These are phyloP conservation scores for Glaucomys volans DNA, from an alignment of 2,113 vertebrate species.

Conservation along the genomic window DNA sequence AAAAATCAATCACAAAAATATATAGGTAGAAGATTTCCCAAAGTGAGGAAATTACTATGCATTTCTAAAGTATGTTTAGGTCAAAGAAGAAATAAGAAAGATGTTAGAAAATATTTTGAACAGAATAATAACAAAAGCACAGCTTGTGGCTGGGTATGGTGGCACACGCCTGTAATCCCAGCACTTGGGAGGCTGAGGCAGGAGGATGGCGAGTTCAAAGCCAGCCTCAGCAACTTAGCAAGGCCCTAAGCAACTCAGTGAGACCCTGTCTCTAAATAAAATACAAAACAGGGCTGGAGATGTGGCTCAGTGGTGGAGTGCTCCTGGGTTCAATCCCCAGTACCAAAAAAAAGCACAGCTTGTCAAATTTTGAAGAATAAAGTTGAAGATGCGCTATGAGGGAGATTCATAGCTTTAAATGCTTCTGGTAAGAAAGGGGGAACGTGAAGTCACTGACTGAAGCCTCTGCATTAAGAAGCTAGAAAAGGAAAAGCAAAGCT, in stretches of 20 bases:
- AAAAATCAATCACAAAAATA: background rate
- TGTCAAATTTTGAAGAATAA: background rate
- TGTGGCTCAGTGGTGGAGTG: too few species aligned
- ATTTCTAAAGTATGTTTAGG: background rate
- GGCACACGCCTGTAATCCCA: too few species aligned
- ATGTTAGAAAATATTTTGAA: background rate
- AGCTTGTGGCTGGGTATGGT: too few species aligned
- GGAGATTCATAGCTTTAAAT: background rate
- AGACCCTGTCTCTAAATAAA: too few species aligned
- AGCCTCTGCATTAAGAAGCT: slow-evolving; percentile 3
- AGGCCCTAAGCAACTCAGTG: too few species aligned
- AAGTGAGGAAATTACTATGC: background rate
- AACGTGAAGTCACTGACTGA: background rate
- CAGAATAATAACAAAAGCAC: background rate
- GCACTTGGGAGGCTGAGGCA: too few species aligned
- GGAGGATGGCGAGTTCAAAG: too few species aligned
- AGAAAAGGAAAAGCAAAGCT: background rate
- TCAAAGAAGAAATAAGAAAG: background rate
- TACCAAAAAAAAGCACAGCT: background rate
- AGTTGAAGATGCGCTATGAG: background rate
- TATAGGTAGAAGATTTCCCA: background rate
- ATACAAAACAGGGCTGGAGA: too few species aligned
- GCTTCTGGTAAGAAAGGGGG: background rate
- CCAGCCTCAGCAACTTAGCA: too few species aligned
- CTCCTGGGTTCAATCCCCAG: too few species aligned